Conservation (phyloP, 2,888 invertebrate species). For the Drosophila atroscutellata region DNA sequence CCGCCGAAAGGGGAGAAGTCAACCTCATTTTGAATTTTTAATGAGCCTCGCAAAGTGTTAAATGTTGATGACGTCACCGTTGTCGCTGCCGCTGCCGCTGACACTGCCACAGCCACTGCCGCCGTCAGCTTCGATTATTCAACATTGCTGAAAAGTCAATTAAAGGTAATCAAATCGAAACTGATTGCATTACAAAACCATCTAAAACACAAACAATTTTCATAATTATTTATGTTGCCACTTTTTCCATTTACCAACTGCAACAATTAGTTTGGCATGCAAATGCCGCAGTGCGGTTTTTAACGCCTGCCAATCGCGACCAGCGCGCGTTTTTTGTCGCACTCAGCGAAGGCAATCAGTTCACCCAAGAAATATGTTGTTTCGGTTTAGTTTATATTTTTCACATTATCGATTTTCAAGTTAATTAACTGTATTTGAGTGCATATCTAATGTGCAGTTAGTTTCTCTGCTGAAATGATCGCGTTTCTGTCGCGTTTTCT, state of each 20-base stretch:
- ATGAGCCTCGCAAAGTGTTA: slow-evolving; percentile 67
- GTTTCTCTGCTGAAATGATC: slow-evolving; percentile 2
- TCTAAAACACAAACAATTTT: slow-evolving; percentile 47
- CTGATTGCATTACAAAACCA: slow-evolving; percentile 68
- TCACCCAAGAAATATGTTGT: slow-evolving; percentile 6
- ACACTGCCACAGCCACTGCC: slow-evolving; percentile 20
- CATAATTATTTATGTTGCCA: slow-evolving; percentile 54
- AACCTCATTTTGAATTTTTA: slow-evolving; percentile 68
- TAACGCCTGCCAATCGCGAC: slow-evolving; percentile 17
- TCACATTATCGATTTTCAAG: slow-evolving; percentile 6
- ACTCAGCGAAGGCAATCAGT: not conserved
- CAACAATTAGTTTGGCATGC: slow-evolving; percentile 51
- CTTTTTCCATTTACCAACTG: slow-evolving; percentile 52
- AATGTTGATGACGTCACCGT: slow-evolving; percentile 64
- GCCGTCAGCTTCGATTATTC: slow-evolving; percentile 48
- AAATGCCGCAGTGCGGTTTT: slow-evolving; percentile 32
- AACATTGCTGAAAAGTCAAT: slow-evolving; percentile 78
- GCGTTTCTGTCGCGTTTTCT: not conserved
- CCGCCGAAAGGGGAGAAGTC: slow-evolving; percentile 1
- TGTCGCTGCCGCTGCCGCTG: slow-evolving; percentile 15
- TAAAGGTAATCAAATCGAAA: slow-evolving; percentile 79
- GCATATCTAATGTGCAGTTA: slow-evolving; percentile 5
- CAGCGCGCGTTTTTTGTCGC: slow-evolving; percentile 20
- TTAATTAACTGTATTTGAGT: slow-evolving; percentile 5
- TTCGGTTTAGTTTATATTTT: not conserved